These are phyloP conservation scores for Potamilus streckersoni DNA, from an alignment of 1,140 invertebrate species.

Conservation along the genomic window DNA sequence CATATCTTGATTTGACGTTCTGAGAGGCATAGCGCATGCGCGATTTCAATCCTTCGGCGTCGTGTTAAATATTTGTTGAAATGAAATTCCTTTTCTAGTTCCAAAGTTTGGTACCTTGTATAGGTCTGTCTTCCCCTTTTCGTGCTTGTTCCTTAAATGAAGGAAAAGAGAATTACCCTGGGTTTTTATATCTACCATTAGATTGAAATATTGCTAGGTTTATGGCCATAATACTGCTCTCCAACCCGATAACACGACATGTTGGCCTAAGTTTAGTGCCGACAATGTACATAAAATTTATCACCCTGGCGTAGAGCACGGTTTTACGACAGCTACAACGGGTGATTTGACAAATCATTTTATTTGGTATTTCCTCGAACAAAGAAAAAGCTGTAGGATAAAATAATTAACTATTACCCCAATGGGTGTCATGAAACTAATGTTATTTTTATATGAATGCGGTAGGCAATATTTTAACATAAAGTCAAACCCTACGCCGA, in stretches of 20 bases:
- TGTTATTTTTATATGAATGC: no score
- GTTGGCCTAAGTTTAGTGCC: no score
- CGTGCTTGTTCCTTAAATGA: constrained; percentile 74
- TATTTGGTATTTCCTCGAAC: constrained; percentile 14
- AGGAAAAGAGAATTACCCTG: background rate
- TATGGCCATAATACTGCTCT: constrained; percentile 1
- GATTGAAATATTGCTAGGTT: constrained; percentile 31
- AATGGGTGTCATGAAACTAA: no score
- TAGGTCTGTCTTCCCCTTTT: constrained; percentile 94
- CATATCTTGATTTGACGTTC: constrained; percentile 84
- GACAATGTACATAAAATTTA: constrained; percentile 15
- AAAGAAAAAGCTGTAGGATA: no score
- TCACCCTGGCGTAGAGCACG: constrained; percentile 8
- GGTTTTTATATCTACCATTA: constrained; percentile 26
- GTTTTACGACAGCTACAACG: constrained; percentile 23
- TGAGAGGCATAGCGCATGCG: constrained; percentile 85
- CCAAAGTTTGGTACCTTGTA: constrained; percentile 83
- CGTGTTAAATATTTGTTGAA: constrained; percentile 75
- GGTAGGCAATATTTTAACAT: no score
- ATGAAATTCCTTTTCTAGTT: constrained; percentile 75
- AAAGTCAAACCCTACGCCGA: no score
- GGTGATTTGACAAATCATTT: constrained; percentile 23
- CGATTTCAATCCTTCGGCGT: constrained; percentile 85
- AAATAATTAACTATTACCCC: no score
- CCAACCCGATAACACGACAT: no score